Conservation (phyloP, 1,140 invertebrate species). For the Drosophila pandora region DNA sequence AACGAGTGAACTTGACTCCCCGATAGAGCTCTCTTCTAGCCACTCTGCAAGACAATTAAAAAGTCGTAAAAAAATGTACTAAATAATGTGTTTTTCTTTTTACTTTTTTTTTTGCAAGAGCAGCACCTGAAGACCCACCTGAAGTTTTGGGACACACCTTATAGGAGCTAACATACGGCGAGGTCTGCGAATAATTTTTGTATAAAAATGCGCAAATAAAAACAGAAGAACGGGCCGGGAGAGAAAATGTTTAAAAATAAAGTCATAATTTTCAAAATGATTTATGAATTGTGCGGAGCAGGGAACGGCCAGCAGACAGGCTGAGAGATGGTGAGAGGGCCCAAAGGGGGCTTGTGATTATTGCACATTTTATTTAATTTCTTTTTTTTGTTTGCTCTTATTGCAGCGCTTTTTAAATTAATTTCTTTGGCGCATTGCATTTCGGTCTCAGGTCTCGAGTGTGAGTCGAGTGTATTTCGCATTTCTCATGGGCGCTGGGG, state of each 20-base stretch:
- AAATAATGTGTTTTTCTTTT: conserved; percentile 4
- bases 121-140: conserved; percentile 13
- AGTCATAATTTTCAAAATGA: conserved; percentile 80
- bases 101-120: conserved; percentile 10
- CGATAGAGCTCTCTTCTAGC: background rate
- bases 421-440: conserved; percentile 62
- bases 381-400: conserved; percentile 65
- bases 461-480: conserved; percentile 21
- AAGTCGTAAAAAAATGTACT: conserved; percentile 53
- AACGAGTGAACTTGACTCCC: conserved; percentile 33
- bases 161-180: background rate
- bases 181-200: conserved; percentile 60
- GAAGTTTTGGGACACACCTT: conserved; percentile 9
- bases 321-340: conserved; percentile 1
- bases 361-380: conserved; percentile 74
- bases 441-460: conserved; percentile 38
- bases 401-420: conserved; percentile 75
- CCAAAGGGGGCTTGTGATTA: conserved; percentile 40
- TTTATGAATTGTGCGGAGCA: conserved; percentile 69
- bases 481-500: conserved; percentile 29
- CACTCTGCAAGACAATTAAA: conserved; percentile 55
- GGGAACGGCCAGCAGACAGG: conserved; percentile 45
- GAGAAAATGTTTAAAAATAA: conserved; percentile 64
- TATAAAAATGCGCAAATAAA: conserved; percentile 71
- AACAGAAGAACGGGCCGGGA: conserved; percentile 20